These are phyloP conservation scores for Agrochola macilenta DNA, from an alignment of 2,888 invertebrate genomes.

Conservation along the genomic window DNA sequence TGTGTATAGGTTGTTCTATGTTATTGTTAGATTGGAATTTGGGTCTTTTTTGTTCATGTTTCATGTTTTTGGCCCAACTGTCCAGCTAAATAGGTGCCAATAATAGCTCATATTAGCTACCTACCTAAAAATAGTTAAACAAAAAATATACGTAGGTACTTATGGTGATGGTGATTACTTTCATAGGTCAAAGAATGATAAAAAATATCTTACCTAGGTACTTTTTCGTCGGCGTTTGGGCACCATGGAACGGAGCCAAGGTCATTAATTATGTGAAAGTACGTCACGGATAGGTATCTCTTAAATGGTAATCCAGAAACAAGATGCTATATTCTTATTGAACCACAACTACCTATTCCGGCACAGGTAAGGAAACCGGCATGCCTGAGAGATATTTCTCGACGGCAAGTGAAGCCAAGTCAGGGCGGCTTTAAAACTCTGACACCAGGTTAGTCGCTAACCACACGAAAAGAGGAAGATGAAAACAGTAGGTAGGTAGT, in stretches of 20 bases:
- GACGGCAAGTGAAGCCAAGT: too few relatives aligned
- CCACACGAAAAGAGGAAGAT: too few relatives aligned
- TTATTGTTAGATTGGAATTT: not conserved
- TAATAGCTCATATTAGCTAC: not conserved
- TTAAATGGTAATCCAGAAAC: not conserved
- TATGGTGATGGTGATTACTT: not conserved
- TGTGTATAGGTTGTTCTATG: too few relatives aligned
- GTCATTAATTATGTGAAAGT: not conserved
- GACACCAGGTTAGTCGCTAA: too few relatives aligned
- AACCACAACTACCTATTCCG: not conserved
- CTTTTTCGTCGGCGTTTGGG: not conserved
- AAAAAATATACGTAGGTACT: not conserved
- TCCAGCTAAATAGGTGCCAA: not conserved
- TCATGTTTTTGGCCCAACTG: too few relatives aligned
- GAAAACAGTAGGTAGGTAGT: not conserved
- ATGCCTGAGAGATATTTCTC: too few relatives aligned
- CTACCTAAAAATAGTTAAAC: not conserved
- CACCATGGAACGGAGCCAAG: not conserved
- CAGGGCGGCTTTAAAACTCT: too few relatives aligned
- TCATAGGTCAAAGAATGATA: not conserved
- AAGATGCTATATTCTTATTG: not conserved
- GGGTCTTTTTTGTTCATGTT: not conserved
- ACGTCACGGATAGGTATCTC: not conserved
- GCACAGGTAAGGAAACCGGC: too few relatives aligned
- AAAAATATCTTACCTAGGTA: not conserved